Conservation (phyloP, 2,113 vertebrate genomes). For the Eretmochelys imbricata region DNA sequence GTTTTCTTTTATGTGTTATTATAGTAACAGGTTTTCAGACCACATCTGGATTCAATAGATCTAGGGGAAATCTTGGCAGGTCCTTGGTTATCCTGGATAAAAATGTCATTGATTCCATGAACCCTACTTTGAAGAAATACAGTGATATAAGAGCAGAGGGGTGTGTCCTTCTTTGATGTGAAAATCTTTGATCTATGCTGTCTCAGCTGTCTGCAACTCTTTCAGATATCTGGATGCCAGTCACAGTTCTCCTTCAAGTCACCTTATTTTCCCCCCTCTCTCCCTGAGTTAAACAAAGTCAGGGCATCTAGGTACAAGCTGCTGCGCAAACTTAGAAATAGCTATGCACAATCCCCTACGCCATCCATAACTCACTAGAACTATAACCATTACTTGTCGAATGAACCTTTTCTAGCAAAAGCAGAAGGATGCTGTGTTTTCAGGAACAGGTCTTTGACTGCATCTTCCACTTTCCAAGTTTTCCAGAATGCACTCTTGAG, state of each 20-base stretch:
- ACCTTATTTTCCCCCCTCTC: neutral
- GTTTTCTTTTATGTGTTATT: neutral
- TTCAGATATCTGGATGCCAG: neutral
- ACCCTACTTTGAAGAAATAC: conserved; percentile 47
- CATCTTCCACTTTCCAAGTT: conserved; percentile 7
- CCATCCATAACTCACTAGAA: neutral
- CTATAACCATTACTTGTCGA: neutral
- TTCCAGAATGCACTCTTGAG: neutral
- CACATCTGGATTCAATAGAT: conserved; percentile 39
- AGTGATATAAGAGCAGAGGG: conserved; percentile 33
- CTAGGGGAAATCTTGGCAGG: conserved; percentile 28
- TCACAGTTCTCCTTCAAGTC: neutral
- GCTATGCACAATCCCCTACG: neutral
- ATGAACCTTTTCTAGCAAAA: neutral
- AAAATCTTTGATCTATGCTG: conserved; percentile 31
- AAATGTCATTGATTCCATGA: conserved; percentile 27
- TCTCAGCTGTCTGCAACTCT: neutral
- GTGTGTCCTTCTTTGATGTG: conserved; percentile 43
- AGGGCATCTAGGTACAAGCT: neutral
- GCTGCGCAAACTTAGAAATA: neutral
- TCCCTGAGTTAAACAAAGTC: neutral
- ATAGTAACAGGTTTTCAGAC: neutral
- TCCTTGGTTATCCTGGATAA: conserved; percentile 28
- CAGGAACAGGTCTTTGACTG: neutral
- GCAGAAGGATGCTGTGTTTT: neutral